phyloP scores from a whole-genome alignment of 2,113 vertebrate species.

The Anas platyrhynchos region DNA sequence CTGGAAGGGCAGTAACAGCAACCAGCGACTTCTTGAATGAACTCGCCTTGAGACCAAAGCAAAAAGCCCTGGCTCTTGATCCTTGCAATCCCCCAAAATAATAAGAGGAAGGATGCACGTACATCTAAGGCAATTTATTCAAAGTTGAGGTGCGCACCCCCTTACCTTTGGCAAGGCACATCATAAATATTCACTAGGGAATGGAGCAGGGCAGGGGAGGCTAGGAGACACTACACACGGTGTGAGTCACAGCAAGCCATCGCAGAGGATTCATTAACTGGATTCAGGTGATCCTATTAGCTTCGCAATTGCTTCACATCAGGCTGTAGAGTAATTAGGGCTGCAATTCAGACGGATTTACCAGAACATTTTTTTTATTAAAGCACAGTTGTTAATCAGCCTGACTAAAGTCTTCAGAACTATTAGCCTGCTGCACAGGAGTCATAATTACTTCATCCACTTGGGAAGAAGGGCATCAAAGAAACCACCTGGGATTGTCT shows the following conservation, averaged over 20 bases:
- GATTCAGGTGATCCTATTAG: constrained; percentile 68
- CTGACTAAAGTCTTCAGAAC: constrained; percentile 54
- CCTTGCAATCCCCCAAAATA: background rate
- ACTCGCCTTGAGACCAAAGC: constrained; percentile 2
- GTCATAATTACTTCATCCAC: constrained; percentile 46
- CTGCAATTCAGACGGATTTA: constrained; percentile 55
- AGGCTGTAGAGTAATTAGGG: constrained; percentile 63
- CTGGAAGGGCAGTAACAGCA: background rate
- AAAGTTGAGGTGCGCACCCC: background rate
- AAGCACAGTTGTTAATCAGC: constrained; percentile 53
- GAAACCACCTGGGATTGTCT: constrained; percentile 10
- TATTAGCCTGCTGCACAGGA: constrained; percentile 43
- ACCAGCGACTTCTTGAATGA: background rate
- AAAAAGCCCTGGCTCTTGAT: constrained; percentile 13
- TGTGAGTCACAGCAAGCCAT: constrained; percentile 48
- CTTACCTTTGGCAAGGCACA: constrained; percentile 33
- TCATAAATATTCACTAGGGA: constrained; percentile 36
- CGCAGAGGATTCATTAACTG: constrained; percentile 63
- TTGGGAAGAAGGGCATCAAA: constrained; percentile 38
- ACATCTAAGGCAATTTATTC: constrained; percentile 46
- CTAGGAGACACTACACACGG: constrained; percentile 14
- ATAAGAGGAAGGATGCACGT: constrained; percentile 15
- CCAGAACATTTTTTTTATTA: constrained; percentile 68
- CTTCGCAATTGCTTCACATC: constrained; percentile 59
- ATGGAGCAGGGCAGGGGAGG: constrained; percentile 21